These are phyloP conservation scores for Tigriopus californicus DNA, from an alignment of 2,888 invertebrate genomes.

Conservation along the genomic window DNA sequence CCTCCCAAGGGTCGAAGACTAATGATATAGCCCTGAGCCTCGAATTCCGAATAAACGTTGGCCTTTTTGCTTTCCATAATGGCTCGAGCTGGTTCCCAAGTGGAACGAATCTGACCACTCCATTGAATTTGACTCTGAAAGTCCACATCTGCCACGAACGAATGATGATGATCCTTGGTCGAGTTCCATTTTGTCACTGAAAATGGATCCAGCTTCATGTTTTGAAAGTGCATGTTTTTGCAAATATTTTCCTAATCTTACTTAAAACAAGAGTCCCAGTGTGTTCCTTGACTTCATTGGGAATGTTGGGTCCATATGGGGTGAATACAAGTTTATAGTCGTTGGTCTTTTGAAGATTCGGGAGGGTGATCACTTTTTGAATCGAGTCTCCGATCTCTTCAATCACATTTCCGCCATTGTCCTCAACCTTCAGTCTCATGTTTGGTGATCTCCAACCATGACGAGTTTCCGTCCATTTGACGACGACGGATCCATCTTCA, in stretches of 20 bases:
- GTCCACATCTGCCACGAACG: not conserved
- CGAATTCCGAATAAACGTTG: not conserved
- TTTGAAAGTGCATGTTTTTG: not conserved
- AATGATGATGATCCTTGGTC: not conserved
- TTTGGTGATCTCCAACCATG: not conserved
- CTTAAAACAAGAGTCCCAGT: not conserved
- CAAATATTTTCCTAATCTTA: not conserved
- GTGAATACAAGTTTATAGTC: not conserved
- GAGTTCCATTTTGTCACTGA: not conserved
- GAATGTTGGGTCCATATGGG: constrained; percentile 1
- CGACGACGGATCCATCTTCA: not conserved
- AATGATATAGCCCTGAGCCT: not conserved
- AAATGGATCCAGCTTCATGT: not conserved
- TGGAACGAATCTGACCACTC: not conserved
- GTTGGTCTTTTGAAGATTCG: not conserved
- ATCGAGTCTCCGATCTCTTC: not conserved
- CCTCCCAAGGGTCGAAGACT: not conserved
- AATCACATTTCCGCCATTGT: not conserved
- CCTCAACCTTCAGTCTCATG: not conserved
- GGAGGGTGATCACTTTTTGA: no score
- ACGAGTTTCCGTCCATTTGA: not conserved
- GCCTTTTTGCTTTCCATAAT: not conserved
- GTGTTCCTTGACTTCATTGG: not conserved
- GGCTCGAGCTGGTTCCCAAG: not conserved
- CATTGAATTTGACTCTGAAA: not conserved